A percentile compares a stretch with the other conserved stretches of the same genome.
Evolutionary conservation across 2,888 invertebrate species (phyloP).

Genomic region (Drosophila rubida): DNA sequence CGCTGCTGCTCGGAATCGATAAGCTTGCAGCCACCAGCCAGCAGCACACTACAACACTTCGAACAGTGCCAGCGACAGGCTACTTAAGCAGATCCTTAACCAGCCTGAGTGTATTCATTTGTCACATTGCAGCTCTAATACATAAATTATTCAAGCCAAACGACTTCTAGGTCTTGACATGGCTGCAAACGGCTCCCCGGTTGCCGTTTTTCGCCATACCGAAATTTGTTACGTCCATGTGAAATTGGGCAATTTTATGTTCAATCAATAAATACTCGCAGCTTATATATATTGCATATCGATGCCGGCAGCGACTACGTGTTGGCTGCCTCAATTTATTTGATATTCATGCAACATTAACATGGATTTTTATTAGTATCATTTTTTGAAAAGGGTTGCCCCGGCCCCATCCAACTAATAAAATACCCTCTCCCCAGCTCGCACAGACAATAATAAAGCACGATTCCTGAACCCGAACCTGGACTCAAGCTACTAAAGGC

Average conservation of each 20-base stretch:
- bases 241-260: conserved; percentile 79
- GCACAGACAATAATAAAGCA: conserved; percentile 30
- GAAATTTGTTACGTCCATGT: conserved; percentile 65
- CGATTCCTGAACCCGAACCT: conserved; percentile 1
- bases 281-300: conserved; percentile 1
- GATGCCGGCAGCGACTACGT: conserved; percentile 48
- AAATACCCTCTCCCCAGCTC: conserved; percentile 1
- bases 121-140: conserved; percentile 54
- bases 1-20: conserved; percentile 49
- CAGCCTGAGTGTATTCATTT: conserved; percentile 58
- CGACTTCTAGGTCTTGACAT: not conserved
- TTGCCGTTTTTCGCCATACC: conserved; percentile 49
- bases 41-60: no score
- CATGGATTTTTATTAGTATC: conserved; percentile 81
- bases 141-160: conserved; percentile 73
- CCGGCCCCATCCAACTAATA: conserved; percentile 57
- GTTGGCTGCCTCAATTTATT: conserved; percentile 77
- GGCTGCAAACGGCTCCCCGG: conserved; percentile 38
- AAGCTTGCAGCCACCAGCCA: conserved; percentile 38
- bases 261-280: conserved; percentile 73
- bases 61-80: conserved; percentile 54
- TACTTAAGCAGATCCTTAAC: conserved; percentile 57
- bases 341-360: conserved; percentile 80
- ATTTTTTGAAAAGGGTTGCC: conserved; percentile 79
- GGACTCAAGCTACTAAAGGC: conserved; percentile 50